Evolutionary conservation across 2,888 invertebrate species (phyloP), one percentile per base, ranked within the genome.

Genomic region (Vanessa cardui): DNA sequence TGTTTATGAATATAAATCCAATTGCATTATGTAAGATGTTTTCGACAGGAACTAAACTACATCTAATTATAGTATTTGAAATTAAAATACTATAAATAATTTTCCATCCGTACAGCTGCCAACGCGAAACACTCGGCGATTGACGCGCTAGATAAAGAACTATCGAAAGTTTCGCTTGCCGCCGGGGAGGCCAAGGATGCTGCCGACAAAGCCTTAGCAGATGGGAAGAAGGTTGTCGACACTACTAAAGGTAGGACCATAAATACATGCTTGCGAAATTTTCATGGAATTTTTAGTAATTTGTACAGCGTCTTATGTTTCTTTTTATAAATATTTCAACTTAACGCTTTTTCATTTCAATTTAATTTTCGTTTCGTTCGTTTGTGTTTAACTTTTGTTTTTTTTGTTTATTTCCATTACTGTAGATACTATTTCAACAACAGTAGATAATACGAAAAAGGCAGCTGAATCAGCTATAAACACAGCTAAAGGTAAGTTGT

Each of bases 111-210:
- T n/a, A 46, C 78, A 93, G 93, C 91, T 12, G 79, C 83, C 47
- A 84, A 88, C 67, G 88, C 90, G 16, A 93, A 87, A 78, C 84
- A 94, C 71, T 87, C 92, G 0, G 93, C 94, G 52, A 90, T 93
- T 72, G 94, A 94, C 70, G 91, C 93, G 12, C 78, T 94, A 56
- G 93, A 94, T 82, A 92, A 93, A 71, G 94, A 94, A 76, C 75
- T 94, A 70, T 83, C 86, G 21, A 93, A 93, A 80, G 91, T 93
- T 21, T 89, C 90, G 8, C 68, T 90, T 12, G 93, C 92, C 1
- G 93, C 93, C 0, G 93, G 90, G 1, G 92, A 92, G 66, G 93
- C 90, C 1, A 85, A 86, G 68, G 89, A 90, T 58, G 89, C 92
- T 0, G 91, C 93, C 50, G 83, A 74, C 81, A 87, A 83, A 74